Base-by-base conservation (phyloP, 2,113 vertebrate species). In the Myodes glareolus region DNA sequence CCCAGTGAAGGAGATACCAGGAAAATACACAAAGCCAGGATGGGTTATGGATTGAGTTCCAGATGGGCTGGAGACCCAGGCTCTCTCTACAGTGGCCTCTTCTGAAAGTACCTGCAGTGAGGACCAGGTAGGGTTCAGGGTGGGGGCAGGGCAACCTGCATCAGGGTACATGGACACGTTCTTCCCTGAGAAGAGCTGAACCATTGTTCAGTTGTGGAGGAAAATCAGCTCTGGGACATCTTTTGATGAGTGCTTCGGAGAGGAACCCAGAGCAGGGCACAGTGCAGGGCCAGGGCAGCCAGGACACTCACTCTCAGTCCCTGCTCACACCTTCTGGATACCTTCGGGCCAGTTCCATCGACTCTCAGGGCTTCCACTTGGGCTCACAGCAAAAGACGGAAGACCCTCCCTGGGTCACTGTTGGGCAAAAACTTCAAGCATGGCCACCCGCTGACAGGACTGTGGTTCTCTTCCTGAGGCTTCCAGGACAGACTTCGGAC, bases 161-260 rank as follows among this genome's bases (percentile, higher is more conserved):
- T n/a, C 1, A 19, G 4, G 4, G 1, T 50, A 33, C 23, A 29
- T 68, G 61, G 61, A n/a, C 5, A 2, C 1, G 0, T 87, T 63
- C 75, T n/a, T 45, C 63, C 31, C 14, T 0, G 21, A 73, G 29
- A 76, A 42, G 70, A 52, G 47, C 45, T 45, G 5, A 75, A 52
- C 45, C 39, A 5, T 70, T 42, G 3, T 65, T 76, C 39, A 31
- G 36, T n/a, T 89, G 9, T 7, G 47, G 92, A 75, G 63, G 50
- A 47, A 87, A 89, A 12, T 4, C 2, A 42, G 31, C 25, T 73
- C 63, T 4, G 17, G 17, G 6, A 0, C 17, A 14, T 84, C 61
- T 70, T 63, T 88, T 33, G 29, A 47, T 33, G 21, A 70, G 29
- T 36, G 31, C 0, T 13, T 42, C 10, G 9, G 45, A 52, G 52